Evolutionary conservation across 2,797 vertebrate species (phyloP), one percentile per base, ranked within the genome.

Genomic region (Botia kubotai): DNA sequence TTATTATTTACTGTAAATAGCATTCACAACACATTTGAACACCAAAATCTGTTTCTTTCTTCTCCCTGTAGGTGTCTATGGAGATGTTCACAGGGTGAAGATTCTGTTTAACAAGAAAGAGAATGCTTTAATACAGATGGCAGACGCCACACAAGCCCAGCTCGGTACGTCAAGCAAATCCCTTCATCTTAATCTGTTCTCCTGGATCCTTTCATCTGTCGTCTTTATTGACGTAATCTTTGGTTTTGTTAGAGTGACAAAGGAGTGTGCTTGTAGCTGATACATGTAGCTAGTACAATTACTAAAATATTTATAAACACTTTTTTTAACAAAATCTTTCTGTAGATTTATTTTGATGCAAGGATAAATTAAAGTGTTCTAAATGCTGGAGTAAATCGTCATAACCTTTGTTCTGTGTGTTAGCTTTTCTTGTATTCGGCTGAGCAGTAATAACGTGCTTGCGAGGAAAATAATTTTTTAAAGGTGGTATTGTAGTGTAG

Each of bases 81-180:
- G 97, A 13, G 95, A 98, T 83, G 97, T 98, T 1, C 95, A 96
- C 88, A 91, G 97, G 89, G 97, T 98, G 85, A 98, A 98, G 88
- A 97, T 98, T 83, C 93, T 97, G 89, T 97, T 96, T 90, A 98
- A 96, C 84, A 97, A 95, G 87, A 96, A 96, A 87, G 96, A 96
- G 87, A 96, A 94, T 29, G 97, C 97, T 82, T 92, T 98, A 82
- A 91, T 98, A 89, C 97, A 98, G 90, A 98, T 98, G 97, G 96
- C 95, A 71, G 96, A 97, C 82, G 91, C 90, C 72, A 93, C 86
- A 2, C 97, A 98, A 91, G 97, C 97, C 87, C 96, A 96, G 53
- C 88, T 97, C 65, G 97, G 97, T 98, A 93, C 53, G 87, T 87
- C 26, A 13, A 21, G 17, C 5, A 75, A 33, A n/a, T 39, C 23